Base-by-base conservation (phyloP, 2,888 invertebrate species). In the Cheilosia vulpina region DNA sequence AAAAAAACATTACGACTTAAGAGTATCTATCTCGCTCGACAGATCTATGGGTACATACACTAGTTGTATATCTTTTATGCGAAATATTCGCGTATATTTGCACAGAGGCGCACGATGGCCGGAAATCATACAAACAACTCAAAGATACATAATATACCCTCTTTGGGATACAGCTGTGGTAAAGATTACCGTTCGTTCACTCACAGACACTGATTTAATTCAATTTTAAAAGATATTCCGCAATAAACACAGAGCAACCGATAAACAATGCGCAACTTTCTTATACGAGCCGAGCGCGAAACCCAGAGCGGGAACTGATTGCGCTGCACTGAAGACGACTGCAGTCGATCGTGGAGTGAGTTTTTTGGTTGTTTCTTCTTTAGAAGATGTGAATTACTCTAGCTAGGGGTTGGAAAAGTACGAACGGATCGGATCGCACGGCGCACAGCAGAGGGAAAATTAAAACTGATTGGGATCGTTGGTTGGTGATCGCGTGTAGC, bases 191-290 rank as follows among this genome's bases (percentile, higher is more conserved):
- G 24, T 65, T 41, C 57, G 19, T 57, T 76, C 68, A 62, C 68
- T 69, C 43, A 19, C 27, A 19, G 19, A 15, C 65, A 60, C 60
- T 47, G 62, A 73, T 66, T 80, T 73, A 73, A 80, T 73, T 73
- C 45, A 80, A 73, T 55, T 50, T 41, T 19, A 50, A 73, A 60
- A 78, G n/a, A 62, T 34, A 41, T 68, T 73, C 62, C 27, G 24
- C 53, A 66, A 60, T 58, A 17, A 45, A 50, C 71, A 58, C 41
- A 52, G 60, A 65, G 66, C 63, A 69, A 69, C 66, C 21, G 65
- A 41, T 69, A 75, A 71, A 58, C 79, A 69, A 57, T 65, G 72
- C 45, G 13, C 38, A 57, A 57, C 65, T 43, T 63, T 72, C 47
- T 71, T 63, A 11, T 50, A 41, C 6, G 21, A 9, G 5, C 15